phyloP scores from a whole-genome alignment of 2,113 vertebrate species.

The Pogonocichla stellata region DNA sequence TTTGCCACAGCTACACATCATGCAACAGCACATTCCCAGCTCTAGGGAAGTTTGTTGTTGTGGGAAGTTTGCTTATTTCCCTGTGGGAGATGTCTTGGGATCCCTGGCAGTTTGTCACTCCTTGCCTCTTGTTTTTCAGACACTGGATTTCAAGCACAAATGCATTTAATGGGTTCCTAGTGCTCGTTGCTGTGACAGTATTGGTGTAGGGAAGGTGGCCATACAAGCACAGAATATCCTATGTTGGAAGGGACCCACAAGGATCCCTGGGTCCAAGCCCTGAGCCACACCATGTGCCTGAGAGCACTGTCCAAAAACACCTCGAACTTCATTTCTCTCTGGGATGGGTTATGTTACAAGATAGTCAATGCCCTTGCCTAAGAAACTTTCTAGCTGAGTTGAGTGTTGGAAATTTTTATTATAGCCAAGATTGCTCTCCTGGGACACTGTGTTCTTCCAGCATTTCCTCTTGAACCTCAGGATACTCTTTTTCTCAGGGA shows the following conservation, averaged over 20 bases:
- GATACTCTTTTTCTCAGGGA: neutral
- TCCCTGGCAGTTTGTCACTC: neutral
- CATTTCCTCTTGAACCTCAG: neutral
- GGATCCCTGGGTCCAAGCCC: neutral
- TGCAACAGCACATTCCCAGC: rapidly evolving
- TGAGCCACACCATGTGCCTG: neutral
- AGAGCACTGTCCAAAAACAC: neutral
- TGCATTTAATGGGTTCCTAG: neutral
- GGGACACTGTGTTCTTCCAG: neutral
- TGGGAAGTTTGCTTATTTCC: neutral
- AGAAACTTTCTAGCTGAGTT: neutral
- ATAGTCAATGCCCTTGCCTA: neutral
- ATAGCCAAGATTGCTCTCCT: neutral
- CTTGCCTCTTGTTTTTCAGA: neutral
- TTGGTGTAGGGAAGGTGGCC: neutral
- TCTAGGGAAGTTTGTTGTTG: neutral
- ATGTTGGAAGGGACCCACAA: neutral
- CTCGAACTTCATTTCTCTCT: neutral
- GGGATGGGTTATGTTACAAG: neutral
- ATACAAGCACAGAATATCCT: neutral
- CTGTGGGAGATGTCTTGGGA: neutral
- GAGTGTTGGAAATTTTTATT: neutral
- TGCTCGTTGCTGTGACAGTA: neutral
- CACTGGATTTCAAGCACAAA: neutral
- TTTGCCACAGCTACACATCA: neutral